Percentiles rank a stretch among this genome's conserved stretches.
phyloP scores from a whole-genome alignment of 2,797 vertebrate species.

The Bovichtus diacanthus region DNA sequence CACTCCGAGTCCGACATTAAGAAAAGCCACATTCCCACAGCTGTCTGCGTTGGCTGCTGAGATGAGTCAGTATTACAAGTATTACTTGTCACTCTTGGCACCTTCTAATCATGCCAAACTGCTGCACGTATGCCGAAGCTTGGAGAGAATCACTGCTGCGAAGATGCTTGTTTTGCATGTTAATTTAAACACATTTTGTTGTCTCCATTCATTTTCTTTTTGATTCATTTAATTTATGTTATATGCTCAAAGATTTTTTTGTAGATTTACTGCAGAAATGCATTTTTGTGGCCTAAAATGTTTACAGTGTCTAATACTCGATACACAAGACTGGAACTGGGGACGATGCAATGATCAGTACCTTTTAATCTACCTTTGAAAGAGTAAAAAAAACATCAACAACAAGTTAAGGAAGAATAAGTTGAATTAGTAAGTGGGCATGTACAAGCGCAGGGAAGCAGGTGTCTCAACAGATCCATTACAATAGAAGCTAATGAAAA shows the following conservation, averaged over 20 bases:
- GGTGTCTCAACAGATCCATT: slow-evolving; percentile 1
- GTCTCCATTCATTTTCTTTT: background rate
- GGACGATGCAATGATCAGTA: too few relatives aligned
- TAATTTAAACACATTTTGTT: background rate
- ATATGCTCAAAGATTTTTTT: too few relatives aligned
- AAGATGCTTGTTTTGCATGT: background rate
- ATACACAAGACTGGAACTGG: too few relatives aligned
- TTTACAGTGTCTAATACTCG: too few relatives aligned
- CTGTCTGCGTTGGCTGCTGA: background rate
- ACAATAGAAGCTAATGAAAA: slow-evolving; percentile 37
- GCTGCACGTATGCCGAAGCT: background rate
- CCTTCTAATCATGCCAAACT: background rate
- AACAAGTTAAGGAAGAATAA: background rate
- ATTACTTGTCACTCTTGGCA: too few relatives aligned
- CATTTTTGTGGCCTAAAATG: too few relatives aligned
- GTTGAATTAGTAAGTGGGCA: background rate
- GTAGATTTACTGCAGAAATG: too few relatives aligned
- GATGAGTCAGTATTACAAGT: background rate
- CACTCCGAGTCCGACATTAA: background rate
- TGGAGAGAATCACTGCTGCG: background rate
- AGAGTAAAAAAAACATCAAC: background rate
- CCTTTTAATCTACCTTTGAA: background rate
- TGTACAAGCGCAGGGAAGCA: background rate
- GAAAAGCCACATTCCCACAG: background rate
- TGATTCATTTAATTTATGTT: too few relatives aligned